Percentiles rank a stretch among this genome's conserved stretches.
Evolutionary conservation across 2,113 vertebrate species (phyloP).

Genomic region (Neotragus moschatus): DNA sequence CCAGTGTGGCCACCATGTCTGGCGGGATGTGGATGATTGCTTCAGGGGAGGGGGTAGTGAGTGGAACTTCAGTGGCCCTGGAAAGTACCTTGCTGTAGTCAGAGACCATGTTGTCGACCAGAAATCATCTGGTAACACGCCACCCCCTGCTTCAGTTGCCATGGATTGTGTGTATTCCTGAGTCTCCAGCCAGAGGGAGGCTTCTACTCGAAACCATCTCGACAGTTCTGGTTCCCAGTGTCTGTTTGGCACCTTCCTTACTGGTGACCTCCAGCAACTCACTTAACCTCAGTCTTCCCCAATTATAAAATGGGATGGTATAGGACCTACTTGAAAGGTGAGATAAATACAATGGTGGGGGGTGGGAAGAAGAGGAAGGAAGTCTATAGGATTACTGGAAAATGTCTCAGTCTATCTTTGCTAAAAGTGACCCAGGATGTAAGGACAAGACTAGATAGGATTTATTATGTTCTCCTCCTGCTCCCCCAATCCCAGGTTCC

Average conservation of each 20-base stretch:
- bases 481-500: neutral
- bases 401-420: neutral
- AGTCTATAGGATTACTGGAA: neutral
- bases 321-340: neutral
- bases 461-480: neutral
- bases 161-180: neutral
- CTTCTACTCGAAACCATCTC: neutral
- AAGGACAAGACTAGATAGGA: neutral
- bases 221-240: neutral
- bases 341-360: neutral
- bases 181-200: neutral
- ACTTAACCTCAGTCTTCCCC: neutral
- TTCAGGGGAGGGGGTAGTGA: neutral
- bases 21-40: neutral
- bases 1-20: fast-evolving
- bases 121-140: neutral
- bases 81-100: conserved; percentile 14
- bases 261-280: neutral
- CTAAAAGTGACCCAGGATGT: neutral
- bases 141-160: fast-evolving
- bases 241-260: neutral
- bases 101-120: neutral
- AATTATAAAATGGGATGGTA: neutral
- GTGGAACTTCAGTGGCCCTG: neutral
- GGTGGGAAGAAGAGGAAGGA: fast-evolving